phyloP scores from a whole-genome alignment of 2,113 vertebrate genomes.

The Archilochus colubris region DNA sequence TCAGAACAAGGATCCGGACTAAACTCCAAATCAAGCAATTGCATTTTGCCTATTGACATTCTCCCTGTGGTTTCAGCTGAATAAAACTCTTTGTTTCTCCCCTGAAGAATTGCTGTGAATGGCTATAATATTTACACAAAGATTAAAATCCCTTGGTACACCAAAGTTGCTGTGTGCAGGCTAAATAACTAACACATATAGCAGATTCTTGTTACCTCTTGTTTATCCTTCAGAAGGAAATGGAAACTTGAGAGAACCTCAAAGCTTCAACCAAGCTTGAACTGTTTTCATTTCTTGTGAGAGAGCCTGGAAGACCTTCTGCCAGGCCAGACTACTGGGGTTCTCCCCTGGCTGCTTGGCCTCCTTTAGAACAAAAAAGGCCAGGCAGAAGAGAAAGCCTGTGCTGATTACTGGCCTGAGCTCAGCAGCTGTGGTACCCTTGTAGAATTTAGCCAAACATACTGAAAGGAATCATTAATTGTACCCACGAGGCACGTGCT shows the following conservation, averaged over 20 bases:
- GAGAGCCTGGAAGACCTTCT: slow-evolving; percentile 23
- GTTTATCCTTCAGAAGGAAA: slow-evolving; percentile 62
- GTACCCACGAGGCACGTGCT: neutral
- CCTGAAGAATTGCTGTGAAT: slow-evolving; percentile 40
- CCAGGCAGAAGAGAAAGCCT: neutral
- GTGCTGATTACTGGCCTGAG: neutral
- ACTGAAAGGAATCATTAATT: neutral
- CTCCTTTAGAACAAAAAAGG: neutral
- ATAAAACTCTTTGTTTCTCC: slow-evolving; percentile 63
- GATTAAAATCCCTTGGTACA: slow-evolving; percentile 52
- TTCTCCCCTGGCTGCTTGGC: slow-evolving; percentile 21
- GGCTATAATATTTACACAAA: slow-evolving; percentile 60
- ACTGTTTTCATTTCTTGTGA: slow-evolving; percentile 47
- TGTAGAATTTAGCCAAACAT: neutral
- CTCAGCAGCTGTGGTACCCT: neutral
- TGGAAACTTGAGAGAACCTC: slow-evolving; percentile 69
- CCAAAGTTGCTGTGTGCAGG: slow-evolving; percentile 4
- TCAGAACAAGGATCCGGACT: slow-evolving; percentile 24
- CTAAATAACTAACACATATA: slow-evolving; percentile 53
- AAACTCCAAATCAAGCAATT: slow-evolving; percentile 65
- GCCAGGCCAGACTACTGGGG: neutral
- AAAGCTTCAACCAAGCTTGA: slow-evolving; percentile 44
- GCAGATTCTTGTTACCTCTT: slow-evolving; percentile 50
- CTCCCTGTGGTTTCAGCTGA: slow-evolving; percentile 67
- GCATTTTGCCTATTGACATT: slow-evolving; percentile 54